A percentile compares a stretch with the other conserved stretches of the same genome.
Evolutionary conservation across 1,140 invertebrate species (phyloP).

Genomic region (Parapsyche elsis): DNA sequence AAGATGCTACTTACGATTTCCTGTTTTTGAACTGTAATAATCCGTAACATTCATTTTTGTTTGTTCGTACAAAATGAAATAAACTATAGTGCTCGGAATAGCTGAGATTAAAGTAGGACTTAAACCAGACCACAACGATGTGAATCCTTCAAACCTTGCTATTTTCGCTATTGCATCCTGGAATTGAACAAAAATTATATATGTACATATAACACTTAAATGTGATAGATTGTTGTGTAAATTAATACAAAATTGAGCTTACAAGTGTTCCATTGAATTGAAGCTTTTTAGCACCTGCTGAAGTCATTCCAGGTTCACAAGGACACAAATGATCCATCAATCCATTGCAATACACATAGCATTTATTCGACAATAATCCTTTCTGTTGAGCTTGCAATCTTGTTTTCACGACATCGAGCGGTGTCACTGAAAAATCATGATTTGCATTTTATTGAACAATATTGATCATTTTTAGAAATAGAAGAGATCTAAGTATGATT

Average conservation of each 20-base stretch:
- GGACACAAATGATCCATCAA: slow-evolving; percentile 98
- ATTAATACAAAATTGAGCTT: slow-evolving; percentile 64
- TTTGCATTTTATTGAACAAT: too few relatives aligned
- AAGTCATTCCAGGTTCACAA: slow-evolving; percentile 72
- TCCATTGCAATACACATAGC: slow-evolving; percentile 97
- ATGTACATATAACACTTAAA: too few relatives aligned
- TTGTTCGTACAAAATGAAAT: slow-evolving; percentile 98
- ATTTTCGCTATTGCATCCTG: slow-evolving; percentile 98
- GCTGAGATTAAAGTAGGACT: slow-evolving; percentile 96
- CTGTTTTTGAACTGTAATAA: slow-evolving; percentile 65
- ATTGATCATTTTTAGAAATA: too few relatives aligned
- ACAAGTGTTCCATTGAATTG: slow-evolving; percentile 94
- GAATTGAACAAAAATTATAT: background rate
- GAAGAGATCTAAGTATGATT: too few relatives aligned
- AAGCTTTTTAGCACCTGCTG: slow-evolving; percentile 69
- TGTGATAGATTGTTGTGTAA: too few relatives aligned
- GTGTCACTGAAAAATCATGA: slow-evolving; percentile 83
- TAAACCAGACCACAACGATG: slow-evolving; percentile 95
- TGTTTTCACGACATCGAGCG: slow-evolving; percentile 98
- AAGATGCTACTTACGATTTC: slow-evolving; percentile 63
- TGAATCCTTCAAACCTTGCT: slow-evolving; percentile 85
- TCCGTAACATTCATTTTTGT: slow-evolving; percentile 75
- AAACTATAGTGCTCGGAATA: slow-evolving; percentile 94
- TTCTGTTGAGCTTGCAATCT: slow-evolving; percentile 95
- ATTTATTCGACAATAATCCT: slow-evolving; percentile 83